These are phyloP conservation scores for Agapornis canus DNA, from an alignment of 2,797 vertebrate species.

Conservation along the genomic window DNA sequence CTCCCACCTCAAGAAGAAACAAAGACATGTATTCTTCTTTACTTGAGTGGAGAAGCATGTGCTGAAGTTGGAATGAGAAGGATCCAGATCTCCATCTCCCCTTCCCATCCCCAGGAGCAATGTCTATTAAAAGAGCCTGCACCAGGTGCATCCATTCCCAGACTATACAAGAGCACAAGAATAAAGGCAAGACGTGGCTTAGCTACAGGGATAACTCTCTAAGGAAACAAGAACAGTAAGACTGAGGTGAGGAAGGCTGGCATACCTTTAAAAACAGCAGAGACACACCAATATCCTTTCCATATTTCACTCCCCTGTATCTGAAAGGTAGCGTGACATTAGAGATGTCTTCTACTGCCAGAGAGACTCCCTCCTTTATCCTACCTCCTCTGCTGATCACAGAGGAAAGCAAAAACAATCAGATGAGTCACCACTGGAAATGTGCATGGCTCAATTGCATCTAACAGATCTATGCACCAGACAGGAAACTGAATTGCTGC, in stretches of 20 bases:
- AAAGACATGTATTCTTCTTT: accelerated
- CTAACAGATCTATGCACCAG: not conserved
- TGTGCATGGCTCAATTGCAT: not conserved
- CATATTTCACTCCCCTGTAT: not conserved
- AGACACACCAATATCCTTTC: not conserved
- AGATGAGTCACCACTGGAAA: conserved; percentile 6
- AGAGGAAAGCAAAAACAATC: not conserved
- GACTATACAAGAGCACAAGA: not conserved
- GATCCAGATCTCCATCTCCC: not conserved
- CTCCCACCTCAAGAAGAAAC: not conserved
- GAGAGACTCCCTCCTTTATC: not conserved
- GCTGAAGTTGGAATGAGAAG: not conserved
- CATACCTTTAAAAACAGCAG: not conserved
- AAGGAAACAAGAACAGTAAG: not conserved
- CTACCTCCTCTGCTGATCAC: not conserved
- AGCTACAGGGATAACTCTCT: not conserved
- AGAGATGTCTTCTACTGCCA: not conserved
- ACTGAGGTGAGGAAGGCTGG: not conserved
- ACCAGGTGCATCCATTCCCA: not conserved
- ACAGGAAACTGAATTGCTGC: not conserved
- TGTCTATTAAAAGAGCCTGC: not conserved
- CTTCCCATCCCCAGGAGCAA: not conserved
- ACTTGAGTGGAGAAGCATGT: not conserved
- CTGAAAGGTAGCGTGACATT: not conserved
- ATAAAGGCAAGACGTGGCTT: not conserved